These are phyloP conservation scores for Cheumatopsyche charites DNA, from an alignment of 1,140 invertebrate species.

Conservation along the genomic window DNA sequence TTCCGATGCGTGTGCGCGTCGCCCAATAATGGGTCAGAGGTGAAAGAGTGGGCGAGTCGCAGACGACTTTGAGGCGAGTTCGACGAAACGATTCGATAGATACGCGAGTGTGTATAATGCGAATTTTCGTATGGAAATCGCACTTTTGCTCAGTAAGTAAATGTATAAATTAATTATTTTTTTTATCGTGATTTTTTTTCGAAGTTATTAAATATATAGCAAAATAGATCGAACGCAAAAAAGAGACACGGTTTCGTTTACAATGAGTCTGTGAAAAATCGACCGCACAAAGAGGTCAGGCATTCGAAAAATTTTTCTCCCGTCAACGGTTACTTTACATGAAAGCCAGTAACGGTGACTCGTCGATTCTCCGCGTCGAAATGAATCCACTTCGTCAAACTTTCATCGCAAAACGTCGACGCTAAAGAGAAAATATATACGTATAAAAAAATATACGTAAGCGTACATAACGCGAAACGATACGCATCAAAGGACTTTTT, in stretches of 20 bases:
- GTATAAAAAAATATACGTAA: constrained; percentile 7
- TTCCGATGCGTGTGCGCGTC: background rate
- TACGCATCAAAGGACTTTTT: background rate
- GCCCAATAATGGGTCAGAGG: constrained; percentile 15
- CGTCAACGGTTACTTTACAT: constrained; percentile 11
- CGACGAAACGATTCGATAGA: too few species aligned
- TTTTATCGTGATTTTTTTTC: too few species aligned
- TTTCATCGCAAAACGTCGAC: background rate
- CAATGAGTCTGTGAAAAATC: too few species aligned
- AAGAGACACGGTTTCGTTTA: too few species aligned
- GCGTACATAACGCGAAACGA: background rate
- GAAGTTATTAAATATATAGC: too few species aligned
- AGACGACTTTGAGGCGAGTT: too few species aligned
- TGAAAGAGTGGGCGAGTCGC: background rate
- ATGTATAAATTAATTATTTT: too few species aligned
- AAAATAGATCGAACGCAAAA: too few species aligned
- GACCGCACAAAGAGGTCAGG: background rate
- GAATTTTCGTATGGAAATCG: too few species aligned
- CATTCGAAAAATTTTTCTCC: constrained; percentile 24
- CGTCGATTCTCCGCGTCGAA: background rate
- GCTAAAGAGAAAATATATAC: background rate
- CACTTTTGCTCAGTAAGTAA: too few species aligned
- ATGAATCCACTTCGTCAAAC: constrained; percentile 10
- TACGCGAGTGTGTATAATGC: too few species aligned
- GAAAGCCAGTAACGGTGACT: background rate